Base-by-base conservation (phyloP, 1,140 invertebrate genomes). In the Microplitis mediator region DNA sequence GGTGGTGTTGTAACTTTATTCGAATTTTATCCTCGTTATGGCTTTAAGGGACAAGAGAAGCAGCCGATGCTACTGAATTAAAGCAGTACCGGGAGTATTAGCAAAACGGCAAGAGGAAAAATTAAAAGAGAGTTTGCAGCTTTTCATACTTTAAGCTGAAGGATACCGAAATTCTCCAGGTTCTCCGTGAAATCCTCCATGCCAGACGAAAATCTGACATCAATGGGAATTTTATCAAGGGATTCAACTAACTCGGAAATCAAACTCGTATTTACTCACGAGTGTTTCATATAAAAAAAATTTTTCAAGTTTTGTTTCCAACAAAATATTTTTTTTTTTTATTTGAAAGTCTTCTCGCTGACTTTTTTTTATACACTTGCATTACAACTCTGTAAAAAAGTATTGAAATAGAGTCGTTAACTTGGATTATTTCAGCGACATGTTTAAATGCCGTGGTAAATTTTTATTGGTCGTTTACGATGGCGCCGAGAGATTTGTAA, bases 381-480 rank as follows among this genome's bases (percentile, higher is more conserved):
- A 45, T 45, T 4, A 11, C 39, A 11, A 23, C 11, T 45, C 39
- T 45, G 11, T 45, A 14, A 54, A 54, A 54, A 54, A 54, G 5
- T 54, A 54, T 54, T 54, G 56, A 31, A 23, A 54, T 34, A 23
- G 50, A 69, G 74, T 50, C 72, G 74, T 71, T 73, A 67, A 69
- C n/a, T 14, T 65, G 14, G 45, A 23, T 35, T 31, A 54, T 79
- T 76, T 77, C 77, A 73, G 72, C 75, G 74, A 75, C 74, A 75
- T 63, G 67, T 74, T 71, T 69, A 73, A 76, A 75, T 66, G 69
- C 78, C 76, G 78, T 80, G 72, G 58, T 73, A 75, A 77, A 79
- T 81, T 80, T 82, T 80, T 82, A 82, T 79, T 79, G 77, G 74
- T 76, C 71, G 75, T 80, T 82, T 82, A 80, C 76, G 79, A 82